Base-by-base conservation (phyloP, 2,888 invertebrate genomes). In the Polydrusus cervinus region DNA sequence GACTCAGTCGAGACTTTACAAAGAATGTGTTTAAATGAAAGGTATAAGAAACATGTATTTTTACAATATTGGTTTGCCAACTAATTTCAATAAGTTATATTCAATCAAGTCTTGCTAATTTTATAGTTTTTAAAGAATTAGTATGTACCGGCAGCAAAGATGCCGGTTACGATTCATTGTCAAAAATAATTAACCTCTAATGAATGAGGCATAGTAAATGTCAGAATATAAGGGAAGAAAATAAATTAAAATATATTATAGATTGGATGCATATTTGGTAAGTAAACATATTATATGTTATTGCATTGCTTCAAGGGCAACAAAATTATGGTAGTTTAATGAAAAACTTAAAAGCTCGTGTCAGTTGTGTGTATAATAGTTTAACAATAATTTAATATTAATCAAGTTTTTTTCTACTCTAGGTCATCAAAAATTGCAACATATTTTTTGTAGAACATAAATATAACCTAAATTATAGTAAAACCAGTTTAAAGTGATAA, bases 401-500 rank as follows among this genome's bases (percentile, higher is more conserved):
- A 13, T 13, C 3, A 5, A n/a, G 13, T n/a, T 43, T 43, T 3
- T 55, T n/a, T 30, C 8, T 3, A 30, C 34, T 34, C 55, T 55
- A 55, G 55, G 55, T 55, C 55, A 34, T 30, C 55, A 25, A 7
- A 16, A 30, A 34, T 55, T 55, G n/a, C 55, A 55, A 55, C 55
- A 55, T 14, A 9, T 14, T 34, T 55, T 55, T 55, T 55, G 34
- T 53, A 55, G 55, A 55, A 55, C 55, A 34, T 55, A 55, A 55
- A 53, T 53, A 53, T 13, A 53, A 34, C 55, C 34, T 34, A 14
- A 55, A 55, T 34, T 34, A 55, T 34, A 34, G 47, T 16, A 47
- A 47, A 47, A 30, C 55, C 34, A 55, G 55, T 55, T 55, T 34
- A 55, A 55, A 55, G 14, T 34, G 25, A 53, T 25, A 25, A 20